Evolutionary conservation across 2,113 vertebrate genomes (phyloP).

Genomic region (Brachypteracias leptosomus): DNA sequence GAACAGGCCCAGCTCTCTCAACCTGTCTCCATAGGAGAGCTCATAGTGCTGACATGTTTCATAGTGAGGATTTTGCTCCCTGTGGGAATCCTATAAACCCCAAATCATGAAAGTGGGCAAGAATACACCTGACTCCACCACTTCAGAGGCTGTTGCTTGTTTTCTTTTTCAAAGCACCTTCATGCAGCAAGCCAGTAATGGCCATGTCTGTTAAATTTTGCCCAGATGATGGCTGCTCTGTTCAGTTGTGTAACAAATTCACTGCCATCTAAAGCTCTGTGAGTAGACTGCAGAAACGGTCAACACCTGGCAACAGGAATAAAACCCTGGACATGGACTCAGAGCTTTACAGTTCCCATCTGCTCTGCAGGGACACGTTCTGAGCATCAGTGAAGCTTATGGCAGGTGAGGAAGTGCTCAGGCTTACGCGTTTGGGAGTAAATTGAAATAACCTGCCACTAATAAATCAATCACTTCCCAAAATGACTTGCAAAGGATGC

Average conservation of each 20-base stretch:
- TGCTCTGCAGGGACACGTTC: background rate
- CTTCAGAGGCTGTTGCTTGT: background rate
- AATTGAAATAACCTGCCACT: background rate
- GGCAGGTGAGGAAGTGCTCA: background rate
- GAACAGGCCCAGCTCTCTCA: too few relatives aligned
- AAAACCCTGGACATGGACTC: background rate
- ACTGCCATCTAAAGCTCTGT: background rate
- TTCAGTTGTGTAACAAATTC: background rate
- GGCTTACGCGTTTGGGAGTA: background rate
- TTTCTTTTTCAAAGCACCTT: background rate
- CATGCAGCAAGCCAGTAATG: fast-evolving
- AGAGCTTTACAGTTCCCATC: background rate
- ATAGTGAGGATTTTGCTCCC: background rate
- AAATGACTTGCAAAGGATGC: background rate
- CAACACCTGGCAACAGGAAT: background rate
- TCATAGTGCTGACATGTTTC: background rate
- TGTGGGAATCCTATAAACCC: background rate
- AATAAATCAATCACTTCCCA: background rate
- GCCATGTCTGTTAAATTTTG: background rate
- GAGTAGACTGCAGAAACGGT: background rate
- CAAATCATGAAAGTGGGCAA: background rate
- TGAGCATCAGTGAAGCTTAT: background rate
- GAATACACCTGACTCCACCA: background rate
- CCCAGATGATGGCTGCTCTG: background rate
- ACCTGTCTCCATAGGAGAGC: too few relatives aligned